Base-by-base conservation (phyloP, 2,888 invertebrate species). In the Yponomeuta sedellus region DNA sequence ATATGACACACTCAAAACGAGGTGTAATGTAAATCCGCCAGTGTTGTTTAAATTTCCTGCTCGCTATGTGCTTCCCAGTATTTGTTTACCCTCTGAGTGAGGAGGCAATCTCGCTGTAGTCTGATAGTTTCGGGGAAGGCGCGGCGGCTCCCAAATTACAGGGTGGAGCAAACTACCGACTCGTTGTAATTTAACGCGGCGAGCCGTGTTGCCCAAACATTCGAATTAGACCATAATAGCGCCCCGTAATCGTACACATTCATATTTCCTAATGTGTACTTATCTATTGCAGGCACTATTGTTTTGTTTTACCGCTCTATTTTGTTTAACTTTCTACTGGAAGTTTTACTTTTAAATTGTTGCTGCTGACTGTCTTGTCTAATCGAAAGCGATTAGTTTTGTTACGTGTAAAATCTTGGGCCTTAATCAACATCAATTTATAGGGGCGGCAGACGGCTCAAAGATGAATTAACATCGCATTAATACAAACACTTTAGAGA, bases 221-320 rank as follows among this genome's bases (percentile, higher is more conserved):
- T 84, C 85, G 80, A 86, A 87, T 88, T 88, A 86, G 79, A 74
- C 77, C 77, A 76, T 88, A 88, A 88, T 88, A 56, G 80, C 83
- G 81, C 74, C 72, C 75, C 73, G 69, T 66, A 64, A 44, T 62
- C n/a, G 61, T 28, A 64, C 20, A 57, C 40, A 61, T 61, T 40
- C 34, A 56, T 34, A 22, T 59, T 65, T 66, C 12, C 44, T 66
- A 62, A 59, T 66, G 34, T 63, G 52, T 56, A 57, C 63, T 63
- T 63, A 44, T 44, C 40, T 44, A 52, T 44, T 44, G 44, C 63
- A n/a, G 34, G n/a, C 61, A 34, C 11, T 12, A 25, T 25, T 61
- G 34, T 61, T 58, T 58, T 20, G 58, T 58, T 58, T 44, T 58
- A 58, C 58, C 20, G 58, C 58, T 22, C 58, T 58, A 58, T 20